phyloP scores from a whole-genome alignment of 35 echinoderm and acorn worm species.

The Lytechinus pictus region DNA sequence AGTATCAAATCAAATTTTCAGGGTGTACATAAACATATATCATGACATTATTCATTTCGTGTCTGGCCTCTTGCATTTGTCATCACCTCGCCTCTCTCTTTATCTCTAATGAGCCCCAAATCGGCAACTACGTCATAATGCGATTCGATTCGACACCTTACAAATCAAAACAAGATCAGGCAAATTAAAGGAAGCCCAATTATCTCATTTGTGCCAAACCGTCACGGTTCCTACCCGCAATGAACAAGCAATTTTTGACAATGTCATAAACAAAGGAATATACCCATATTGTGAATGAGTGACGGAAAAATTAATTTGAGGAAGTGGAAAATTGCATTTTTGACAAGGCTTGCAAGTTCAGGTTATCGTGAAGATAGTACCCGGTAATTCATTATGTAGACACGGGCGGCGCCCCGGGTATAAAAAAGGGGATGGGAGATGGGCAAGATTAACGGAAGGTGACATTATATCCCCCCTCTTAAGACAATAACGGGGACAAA shows the following conservation, averaged over 20 bases:
- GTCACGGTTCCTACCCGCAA: neutral
- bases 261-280: neutral
- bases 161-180: slow-evolving; percentile 18
- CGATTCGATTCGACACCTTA: neutral
- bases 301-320: neutral
- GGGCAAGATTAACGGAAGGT: no score
- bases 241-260: neutral
- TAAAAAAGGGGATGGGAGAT: no score
- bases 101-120: neutral
- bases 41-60: neutral
- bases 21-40: neutral
- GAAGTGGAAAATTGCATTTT: neutral
- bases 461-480: neutral
- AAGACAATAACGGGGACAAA: neutral
- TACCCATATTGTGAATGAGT: neutral
- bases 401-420: neutral
- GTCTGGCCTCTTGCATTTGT: neutral
- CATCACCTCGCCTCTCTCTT: neutral
- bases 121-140: slow-evolving; percentile 9
- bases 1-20: neutral
- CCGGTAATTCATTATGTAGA: neutral
- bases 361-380: neutral
- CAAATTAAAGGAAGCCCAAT: slow-evolving; percentile 4
- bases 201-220: slow-evolving; percentile 2
- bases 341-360: neutral